phyloP scores from a whole-genome alignment of 2,888 invertebrate genomes.

The Tortricodes alternella region DNA sequence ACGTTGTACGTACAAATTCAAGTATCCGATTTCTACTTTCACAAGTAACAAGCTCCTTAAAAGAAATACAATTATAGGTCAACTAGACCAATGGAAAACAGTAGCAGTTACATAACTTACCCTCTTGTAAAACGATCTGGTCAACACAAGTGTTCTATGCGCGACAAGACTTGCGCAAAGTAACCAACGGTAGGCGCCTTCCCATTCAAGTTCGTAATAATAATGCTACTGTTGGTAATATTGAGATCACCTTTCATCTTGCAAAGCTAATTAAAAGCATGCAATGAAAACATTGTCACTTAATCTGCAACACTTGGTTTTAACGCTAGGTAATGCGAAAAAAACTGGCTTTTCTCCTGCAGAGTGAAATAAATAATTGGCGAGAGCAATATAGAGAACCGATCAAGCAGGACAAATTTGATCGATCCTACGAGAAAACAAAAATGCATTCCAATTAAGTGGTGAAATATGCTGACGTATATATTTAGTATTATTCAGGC shows the following conservation, averaged over 20 bases:
- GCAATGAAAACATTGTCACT: background rate
- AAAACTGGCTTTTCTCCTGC: too few relatives aligned
- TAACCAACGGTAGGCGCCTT: slow-evolving; percentile 44
- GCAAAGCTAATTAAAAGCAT: background rate
- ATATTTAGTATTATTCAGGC: slow-evolving; percentile 30
- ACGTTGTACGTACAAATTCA: background rate
- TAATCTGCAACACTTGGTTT: background rate
- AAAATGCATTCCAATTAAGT: slow-evolving; percentile 14
- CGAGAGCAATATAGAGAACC: too few relatives aligned
- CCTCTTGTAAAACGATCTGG: slow-evolving; percentile 37
- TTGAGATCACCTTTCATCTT: background rate
- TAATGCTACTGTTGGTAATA: background rate
- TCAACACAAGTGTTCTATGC: slow-evolving; percentile 39
- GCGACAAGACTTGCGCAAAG: slow-evolving; percentile 44
- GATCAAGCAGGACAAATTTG: background rate
- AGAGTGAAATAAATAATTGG: too few relatives aligned
- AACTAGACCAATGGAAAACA: slow-evolving; percentile 18
- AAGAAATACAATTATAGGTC: background rate
- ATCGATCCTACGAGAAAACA: background rate
- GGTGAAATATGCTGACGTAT: slow-evolving; percentile 20
- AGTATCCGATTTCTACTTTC: background rate
- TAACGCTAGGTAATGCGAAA: background rate
- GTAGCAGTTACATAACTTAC: slow-evolving; percentile 39
- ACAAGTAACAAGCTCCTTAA: background rate
- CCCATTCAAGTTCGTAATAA: slow-evolving; percentile 36